These are phyloP conservation scores for Patella ulyssiponensis DNA, from an alignment of 2,888 invertebrate species.

Conservation along the genomic window DNA sequence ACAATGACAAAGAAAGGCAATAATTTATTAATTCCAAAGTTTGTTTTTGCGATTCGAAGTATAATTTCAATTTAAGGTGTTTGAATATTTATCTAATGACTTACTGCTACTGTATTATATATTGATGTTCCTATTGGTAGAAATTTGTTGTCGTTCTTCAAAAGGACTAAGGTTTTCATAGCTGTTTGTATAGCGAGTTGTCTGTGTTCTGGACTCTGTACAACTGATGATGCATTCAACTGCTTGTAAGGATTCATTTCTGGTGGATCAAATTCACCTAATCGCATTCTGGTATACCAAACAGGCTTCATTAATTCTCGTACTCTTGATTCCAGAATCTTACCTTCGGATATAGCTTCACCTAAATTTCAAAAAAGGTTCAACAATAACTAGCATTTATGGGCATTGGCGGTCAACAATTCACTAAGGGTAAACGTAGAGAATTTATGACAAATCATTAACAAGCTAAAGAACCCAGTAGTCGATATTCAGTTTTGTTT, in stretches of 20 bases:
- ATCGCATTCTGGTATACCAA: slow-evolving; percentile 50
- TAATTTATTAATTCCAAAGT: too few species aligned
- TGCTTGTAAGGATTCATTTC: slow-evolving; percentile 39
- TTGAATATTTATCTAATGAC: too few species aligned
- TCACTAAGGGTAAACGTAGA: too few species aligned
- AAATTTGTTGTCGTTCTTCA: slow-evolving; percentile 52
- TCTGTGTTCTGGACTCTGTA: slow-evolving; percentile 43
- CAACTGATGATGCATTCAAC: slow-evolving; percentile 33
- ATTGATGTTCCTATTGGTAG: slow-evolving; percentile 39
- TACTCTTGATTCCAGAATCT: slow-evolving; percentile 40
- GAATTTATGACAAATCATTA: too few species aligned
- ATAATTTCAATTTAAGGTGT: too few species aligned
- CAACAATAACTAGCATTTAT: too few species aligned
- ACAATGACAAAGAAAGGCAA: too few species aligned
- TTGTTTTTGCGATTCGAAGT: too few species aligned
- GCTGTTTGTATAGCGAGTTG: slow-evolving; percentile 51
- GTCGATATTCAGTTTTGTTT: too few species aligned
- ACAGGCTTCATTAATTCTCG: slow-evolving; percentile 42
- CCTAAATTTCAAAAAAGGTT: slow-evolving; percentile 25
- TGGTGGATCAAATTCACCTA: slow-evolving; percentile 55
- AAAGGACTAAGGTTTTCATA: slow-evolving; percentile 53
- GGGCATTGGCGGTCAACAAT: too few species aligned
- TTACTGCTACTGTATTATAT: slow-evolving; percentile 40
- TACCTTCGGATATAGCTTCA: slow-evolving; percentile 46
- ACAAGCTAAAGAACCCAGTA: too few species aligned